phyloP scores from a whole-genome alignment of 2,113 vertebrate species.

The Myotis lucifugus region DNA sequence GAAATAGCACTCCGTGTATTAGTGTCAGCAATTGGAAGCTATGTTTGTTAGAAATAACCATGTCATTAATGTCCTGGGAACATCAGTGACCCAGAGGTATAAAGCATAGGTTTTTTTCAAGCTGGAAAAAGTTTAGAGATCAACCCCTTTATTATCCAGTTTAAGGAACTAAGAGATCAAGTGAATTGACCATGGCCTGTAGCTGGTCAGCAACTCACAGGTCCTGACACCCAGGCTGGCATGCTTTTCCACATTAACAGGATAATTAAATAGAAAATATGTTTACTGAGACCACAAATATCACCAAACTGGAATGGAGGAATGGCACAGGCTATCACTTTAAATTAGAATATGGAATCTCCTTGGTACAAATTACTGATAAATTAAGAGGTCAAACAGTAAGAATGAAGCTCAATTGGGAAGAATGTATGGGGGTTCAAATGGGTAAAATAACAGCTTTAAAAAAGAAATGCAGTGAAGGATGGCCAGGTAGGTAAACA shows the following conservation, averaged over 20 bases:
- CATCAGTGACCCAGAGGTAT: constrained; percentile 50
- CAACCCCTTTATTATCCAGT: not conserved
- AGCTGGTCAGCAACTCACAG: not conserved
- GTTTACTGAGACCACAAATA: not conserved
- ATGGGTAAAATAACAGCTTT: not conserved
- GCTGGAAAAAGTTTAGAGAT: constrained; percentile 49
- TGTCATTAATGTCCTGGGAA: constrained; percentile 14
- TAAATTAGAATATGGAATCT: constrained; percentile 9
- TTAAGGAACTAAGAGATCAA: constrained; percentile 32
- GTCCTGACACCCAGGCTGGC: not conserved
- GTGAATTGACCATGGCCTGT: not conserved
- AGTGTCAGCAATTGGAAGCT: not conserved
- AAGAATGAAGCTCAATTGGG: not conserved
- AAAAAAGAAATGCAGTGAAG: not conserved
- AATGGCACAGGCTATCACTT: not conserved
- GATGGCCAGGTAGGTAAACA: not conserved
- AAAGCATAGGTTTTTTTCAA: constrained; percentile 66
- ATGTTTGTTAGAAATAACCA: constrained; percentile 36
- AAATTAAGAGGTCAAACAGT: constrained; percentile 2
- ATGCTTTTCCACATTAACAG: not conserved
- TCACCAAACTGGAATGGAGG: not conserved
- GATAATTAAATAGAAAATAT: not conserved
- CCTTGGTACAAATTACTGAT: not conserved
- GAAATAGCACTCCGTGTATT: not conserved
- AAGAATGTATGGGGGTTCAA: not conserved